Base-by-base conservation (phyloP, 2,797 vertebrate species). In the Triplophysa bombifrons region DNA sequence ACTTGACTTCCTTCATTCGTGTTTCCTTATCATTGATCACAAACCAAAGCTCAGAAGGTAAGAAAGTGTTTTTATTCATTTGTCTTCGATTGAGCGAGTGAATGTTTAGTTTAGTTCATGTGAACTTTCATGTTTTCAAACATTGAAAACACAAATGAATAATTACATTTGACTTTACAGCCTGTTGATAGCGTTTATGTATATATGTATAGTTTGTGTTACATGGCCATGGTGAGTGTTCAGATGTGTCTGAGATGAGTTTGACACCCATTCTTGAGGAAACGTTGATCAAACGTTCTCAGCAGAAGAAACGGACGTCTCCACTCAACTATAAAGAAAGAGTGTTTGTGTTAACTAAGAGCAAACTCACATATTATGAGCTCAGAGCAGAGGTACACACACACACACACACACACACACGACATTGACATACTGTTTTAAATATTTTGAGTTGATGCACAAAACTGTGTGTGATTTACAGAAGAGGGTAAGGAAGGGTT, bases 291-390 rank as follows among this genome's bases (percentile, higher is more conserved):
- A 98, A 98, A 91, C 94, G 96, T 9, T 98, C 96, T 1, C 96
- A 98, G 86, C 96, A 98, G 92, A 98, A 96, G 91, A 97, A 95
- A 90, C 93, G 94, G 83, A 97, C 95, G 2, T 98, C 96, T 1
- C 96, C 96, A 0, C 91, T 96, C 74, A 98, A 98, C 91, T 98
- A 97, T 88, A 98, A 98, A 87, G 96, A 96, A 85, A 91, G 96
- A 48, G 92, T 97, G 85, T 98, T 98, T 65, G 94, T 98, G 3
- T 94, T 98, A 44, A 97, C 96, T 2, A 94, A 93, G 82, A 94
- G 88, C 60, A 84, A 85, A 85, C 89, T 99, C 73, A 92, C 94
- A 0, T 99, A 99, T 90, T 99, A 98, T 0, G 96, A 98, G 58
- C 94, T 94, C 46, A 90, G 88, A 81, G 89, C 95, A 0, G 96